Conservation (phyloP, 2,888 invertebrate genomes). For the Isotomurus palustris region DNA sequence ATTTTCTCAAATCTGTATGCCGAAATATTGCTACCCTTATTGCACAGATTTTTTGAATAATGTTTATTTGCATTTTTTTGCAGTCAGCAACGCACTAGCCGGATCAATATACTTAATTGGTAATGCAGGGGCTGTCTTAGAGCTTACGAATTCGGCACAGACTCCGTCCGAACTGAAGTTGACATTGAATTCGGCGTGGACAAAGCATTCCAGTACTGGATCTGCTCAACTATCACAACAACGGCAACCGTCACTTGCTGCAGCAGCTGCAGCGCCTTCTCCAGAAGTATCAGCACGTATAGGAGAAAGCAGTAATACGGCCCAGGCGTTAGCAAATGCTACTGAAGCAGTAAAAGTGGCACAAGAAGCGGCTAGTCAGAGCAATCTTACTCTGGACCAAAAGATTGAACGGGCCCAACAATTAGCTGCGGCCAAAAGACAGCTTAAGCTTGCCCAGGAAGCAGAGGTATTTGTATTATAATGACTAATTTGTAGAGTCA, state of each 20-base stretch:
- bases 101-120: slow-evolving; percentile 86
- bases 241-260: neutral
- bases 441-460: slow-evolving; percentile 63
- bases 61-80: slow-evolving; percentile 8
- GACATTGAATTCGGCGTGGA: slow-evolving; percentile 62
- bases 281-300: neutral
- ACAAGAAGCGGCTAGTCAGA: slow-evolving; percentile 7
- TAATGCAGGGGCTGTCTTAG: slow-evolving; percentile 70
- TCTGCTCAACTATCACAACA: neutral
- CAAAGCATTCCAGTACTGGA: slow-evolving; percentile 52
- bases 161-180: slow-evolving; percentile 59
- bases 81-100: slow-evolving; percentile 37
- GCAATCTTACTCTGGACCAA: slow-evolving; percentile 51
- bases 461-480: slow-evolving; percentile 54
- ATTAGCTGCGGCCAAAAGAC: slow-evolving; percentile 62
- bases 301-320: slow-evolving; percentile 8
- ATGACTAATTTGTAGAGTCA: too few relatives aligned
- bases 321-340: slow-evolving; percentile 8
- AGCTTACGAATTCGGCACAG: slow-evolving; percentile 65
- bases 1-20: slow-evolving; percentile 51
- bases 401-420: slow-evolving; percentile 63
- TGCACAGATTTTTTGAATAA: neutral
- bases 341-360: slow-evolving; percentile 8
- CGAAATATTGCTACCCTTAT: neutral
- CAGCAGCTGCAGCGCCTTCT: neutral